Conservation (phyloP, 2,113 vertebrate species). For the Rhea americana region DNA sequence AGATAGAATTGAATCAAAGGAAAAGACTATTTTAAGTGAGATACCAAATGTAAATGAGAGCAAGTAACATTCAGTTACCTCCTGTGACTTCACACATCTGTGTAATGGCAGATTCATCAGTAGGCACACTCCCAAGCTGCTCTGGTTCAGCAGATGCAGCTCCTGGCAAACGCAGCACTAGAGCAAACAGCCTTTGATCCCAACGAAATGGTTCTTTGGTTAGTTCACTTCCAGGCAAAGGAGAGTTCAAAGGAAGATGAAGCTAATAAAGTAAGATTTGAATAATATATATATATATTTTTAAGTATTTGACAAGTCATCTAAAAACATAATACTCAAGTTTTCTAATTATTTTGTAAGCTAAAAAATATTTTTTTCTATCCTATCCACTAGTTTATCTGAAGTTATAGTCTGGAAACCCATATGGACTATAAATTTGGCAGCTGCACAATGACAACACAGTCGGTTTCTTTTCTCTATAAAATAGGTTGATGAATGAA, state of each 20-base stretch:
- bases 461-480: neutral
- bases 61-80: constrained; percentile 75
- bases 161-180: constrained; percentile 94
- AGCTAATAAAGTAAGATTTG: constrained; percentile 77
- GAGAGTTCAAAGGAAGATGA: constrained; percentile 91
- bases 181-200: constrained; percentile 96
- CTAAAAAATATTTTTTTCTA: neutral
- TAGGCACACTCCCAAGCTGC: constrained; percentile 94
- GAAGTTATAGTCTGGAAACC: neutral
- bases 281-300: neutral
- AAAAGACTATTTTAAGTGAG: neutral
- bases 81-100: constrained; percentile 99
- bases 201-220: constrained; percentile 99
- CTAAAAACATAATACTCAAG: neutral
- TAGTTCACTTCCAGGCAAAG: constrained; percentile 95
- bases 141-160: constrained; percentile 89
- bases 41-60: neutral
- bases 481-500: neutral
- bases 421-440: neutral
- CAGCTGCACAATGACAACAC: neutral
- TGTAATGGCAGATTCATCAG: constrained; percentile 95
- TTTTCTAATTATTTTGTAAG: neutral
- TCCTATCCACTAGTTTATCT: neutral
- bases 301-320: neutral
- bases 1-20: neutral